Evolutionary conservation across 2,888 invertebrate species (phyloP), one percentile per base, ranked within the genome.

Genomic region (Limenitis camilla): DNA sequence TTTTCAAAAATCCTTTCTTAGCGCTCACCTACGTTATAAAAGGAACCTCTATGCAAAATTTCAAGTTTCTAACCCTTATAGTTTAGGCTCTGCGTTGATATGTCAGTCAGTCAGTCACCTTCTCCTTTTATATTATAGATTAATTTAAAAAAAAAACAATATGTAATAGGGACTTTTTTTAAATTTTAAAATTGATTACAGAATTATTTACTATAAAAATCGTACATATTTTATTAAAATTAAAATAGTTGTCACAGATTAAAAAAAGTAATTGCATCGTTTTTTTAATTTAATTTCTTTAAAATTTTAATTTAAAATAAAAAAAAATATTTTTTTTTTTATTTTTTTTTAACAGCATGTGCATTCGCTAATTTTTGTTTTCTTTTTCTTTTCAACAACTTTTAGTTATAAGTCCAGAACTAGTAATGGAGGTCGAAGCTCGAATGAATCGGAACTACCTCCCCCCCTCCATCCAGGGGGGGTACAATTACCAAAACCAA

Each of bases 401-500:
- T 76, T 79, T 90, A 96, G 96, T 94, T 72, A 95, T 96, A 88
- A 94, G 94, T 78, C 94, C 95, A 61, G 95, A 96, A 79, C 89
- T 96, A 81, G 93, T 95, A 65, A 92, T 94, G 91, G 96, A 96
- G 76, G 95, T 96, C 63, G 96, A 96, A 85, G 92, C 93, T 66
- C 91, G 96, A 74, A 96, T 96, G 95, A 93, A 93, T 75, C 88
- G 92, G 64, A 92, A 93, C 70, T 93, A 93, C 77, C 88, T 94
- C 68, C 94, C 94, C 49, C 92, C 94, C 56, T 91, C 92, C 44
- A 88, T 92, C 71, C 90, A 90, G 69, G 81, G 69, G 8, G 75
- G 78, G 68, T 79, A 78, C 61, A 72, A 76, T 67, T 74, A 75
- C 77, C 78, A 78, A 64, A 70, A 79, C 59, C 79, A 79, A 40